phyloP scores from a whole-genome alignment of 2,888 invertebrate genomes.

The Drosophila barbarae region DNA sequence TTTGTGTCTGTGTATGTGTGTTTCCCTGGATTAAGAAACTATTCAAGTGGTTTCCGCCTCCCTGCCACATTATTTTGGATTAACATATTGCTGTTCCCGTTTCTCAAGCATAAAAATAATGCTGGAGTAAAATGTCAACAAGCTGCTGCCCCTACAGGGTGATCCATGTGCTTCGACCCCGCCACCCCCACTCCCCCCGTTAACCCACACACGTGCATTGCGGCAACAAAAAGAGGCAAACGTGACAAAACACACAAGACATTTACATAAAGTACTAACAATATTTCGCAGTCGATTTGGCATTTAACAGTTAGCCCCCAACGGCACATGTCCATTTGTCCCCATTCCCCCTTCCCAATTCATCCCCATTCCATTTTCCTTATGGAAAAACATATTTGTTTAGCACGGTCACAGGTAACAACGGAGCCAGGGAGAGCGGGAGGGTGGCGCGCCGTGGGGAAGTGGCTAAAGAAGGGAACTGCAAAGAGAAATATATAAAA shows the following conservation, averaged over 20 bases:
- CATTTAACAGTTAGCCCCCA: conserved; percentile 61
- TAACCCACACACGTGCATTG: conserved; percentile 56
- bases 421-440: conserved; percentile 30
- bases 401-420: conserved; percentile 54
- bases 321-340: conserved; percentile 44
- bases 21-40: conserved; percentile 34
- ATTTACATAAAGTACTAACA: conserved; percentile 40
- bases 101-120: conserved; percentile 32
- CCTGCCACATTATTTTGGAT: conserved; percentile 53
- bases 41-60: conserved; percentile 55
- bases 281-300: conserved; percentile 65
- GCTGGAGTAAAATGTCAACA: conserved; percentile 58
- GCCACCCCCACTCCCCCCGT: conserved; percentile 14
- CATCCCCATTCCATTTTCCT: conserved; percentile 7
- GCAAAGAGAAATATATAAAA: conserved; percentile 53
- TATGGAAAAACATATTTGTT: conserved; percentile 38
- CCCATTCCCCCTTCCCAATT: conserved; percentile 1
- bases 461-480: conserved; percentile 25
- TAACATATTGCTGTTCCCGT: conserved; percentile 50
- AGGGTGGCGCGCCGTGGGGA: background rate
- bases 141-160: conserved; percentile 49
- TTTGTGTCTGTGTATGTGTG: conserved; percentile 9
- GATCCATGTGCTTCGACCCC: conserved; percentile 16
- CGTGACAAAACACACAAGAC: conserved; percentile 56
- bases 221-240: conserved; percentile 50